These are phyloP conservation scores for Pelodytes ibericus DNA, from an alignment of 2,797 vertebrate species.

Conservation along the genomic window DNA sequence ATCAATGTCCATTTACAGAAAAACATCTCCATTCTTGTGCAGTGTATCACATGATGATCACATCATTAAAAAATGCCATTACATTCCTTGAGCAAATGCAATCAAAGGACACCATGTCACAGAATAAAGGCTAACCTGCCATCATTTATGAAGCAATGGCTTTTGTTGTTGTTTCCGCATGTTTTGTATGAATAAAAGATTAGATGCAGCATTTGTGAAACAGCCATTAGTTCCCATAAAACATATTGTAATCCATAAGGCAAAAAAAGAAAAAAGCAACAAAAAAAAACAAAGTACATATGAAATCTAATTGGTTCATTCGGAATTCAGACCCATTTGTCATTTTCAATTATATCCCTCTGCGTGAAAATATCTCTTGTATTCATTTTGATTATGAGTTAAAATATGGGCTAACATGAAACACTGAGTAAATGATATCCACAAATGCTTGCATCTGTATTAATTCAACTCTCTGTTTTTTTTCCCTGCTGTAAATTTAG, in stretches of 20 bases:
- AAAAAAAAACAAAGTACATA: background rate
- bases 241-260: conserved; percentile 32
- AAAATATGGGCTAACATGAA: conserved; percentile 14
- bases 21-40: no score
- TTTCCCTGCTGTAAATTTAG: background rate
- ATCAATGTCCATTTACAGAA: no score
- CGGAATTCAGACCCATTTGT: conserved; percentile 21
- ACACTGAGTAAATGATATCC: conserved; percentile 25
- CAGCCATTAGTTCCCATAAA: background rate
- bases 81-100: background rate
- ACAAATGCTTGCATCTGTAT: background rate
- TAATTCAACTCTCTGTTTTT: background rate
- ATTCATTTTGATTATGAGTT: conserved; percentile 27
- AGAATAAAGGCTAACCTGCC: background rate
- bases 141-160: background rate
- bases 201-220: background rate
- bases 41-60: no score
- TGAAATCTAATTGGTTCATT: conserved; percentile 20
- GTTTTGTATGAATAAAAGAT: conserved; percentile 3
- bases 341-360: conserved; percentile 23
- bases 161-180: background rate
- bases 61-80: background rate
- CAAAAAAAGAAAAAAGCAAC: no score
- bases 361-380: conserved; percentile 6
- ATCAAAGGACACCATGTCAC: background rate